These are phyloP conservation scores for Perca flavescens DNA, from an alignment of 2,113 vertebrate genomes.

Conservation along the genomic window DNA sequence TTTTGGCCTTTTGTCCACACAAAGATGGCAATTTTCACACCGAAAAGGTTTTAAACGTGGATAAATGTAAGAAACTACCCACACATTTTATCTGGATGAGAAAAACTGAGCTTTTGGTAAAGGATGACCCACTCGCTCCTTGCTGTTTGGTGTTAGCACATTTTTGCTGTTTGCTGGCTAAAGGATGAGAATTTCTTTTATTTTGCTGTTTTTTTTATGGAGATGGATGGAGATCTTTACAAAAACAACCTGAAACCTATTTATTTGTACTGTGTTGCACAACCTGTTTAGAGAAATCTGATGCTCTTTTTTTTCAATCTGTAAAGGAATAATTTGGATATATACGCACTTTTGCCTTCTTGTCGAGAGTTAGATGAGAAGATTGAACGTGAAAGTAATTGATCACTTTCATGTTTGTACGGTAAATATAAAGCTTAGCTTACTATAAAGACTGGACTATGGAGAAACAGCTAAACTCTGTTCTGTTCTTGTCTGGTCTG, in stretches of 20 bases:
- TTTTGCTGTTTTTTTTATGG: not conserved
- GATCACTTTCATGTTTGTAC: not conserved
- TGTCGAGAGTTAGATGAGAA: not conserved
- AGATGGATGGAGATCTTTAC: not conserved
- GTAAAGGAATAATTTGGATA: not conserved
- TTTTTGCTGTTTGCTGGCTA: not conserved
- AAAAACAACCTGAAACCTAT: not conserved
- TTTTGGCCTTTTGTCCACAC: constrained; percentile 15
- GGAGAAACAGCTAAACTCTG: not conserved
- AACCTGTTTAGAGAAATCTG: not conserved
- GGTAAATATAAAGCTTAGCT: not conserved
- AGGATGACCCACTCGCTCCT: not conserved
- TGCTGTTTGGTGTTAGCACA: no score
- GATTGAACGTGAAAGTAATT: no score
- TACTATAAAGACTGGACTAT: not conserved
- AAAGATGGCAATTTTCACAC: constrained; percentile 9
- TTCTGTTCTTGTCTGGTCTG: not conserved
- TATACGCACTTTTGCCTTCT: not conserved
- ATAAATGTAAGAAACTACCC: not conserved
- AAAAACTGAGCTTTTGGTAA: not conserved
- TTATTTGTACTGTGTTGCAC: not conserved
- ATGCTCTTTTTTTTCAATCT: not conserved
- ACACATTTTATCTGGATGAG: not conserved
- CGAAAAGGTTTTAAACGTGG: not conserved
- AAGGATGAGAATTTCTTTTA: not conserved